Percentiles rank a stretch among this genome's conserved stretches.
phyloP scores from a whole-genome alignment of 2,888 invertebrate species.

The Falcaria lacertinaria region DNA sequence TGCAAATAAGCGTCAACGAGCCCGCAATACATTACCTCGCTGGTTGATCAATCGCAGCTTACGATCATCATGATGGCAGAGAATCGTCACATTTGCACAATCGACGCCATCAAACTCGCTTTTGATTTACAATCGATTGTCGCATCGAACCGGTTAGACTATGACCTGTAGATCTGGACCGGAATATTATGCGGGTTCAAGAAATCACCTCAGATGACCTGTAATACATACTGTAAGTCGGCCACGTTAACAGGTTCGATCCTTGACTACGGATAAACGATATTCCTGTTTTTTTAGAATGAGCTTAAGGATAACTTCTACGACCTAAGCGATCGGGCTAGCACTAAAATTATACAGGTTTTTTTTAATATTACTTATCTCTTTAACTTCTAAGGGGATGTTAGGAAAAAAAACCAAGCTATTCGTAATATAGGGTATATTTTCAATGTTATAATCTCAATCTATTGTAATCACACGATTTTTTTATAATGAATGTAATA shows the following conservation, averaged over 20 bases:
- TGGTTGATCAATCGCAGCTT: conserved; percentile 7
- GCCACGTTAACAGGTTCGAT: conserved; percentile 57
- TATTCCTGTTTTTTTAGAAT: conserved; percentile 30
- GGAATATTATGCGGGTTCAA: conserved; percentile 63
- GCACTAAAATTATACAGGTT: too few species aligned
- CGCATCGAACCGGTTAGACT: conserved; percentile 38
- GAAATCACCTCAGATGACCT: conserved; percentile 58
- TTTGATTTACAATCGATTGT: conserved; percentile 69
- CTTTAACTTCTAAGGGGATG: too few species aligned
- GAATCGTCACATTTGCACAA: conserved; percentile 26
- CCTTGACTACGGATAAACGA: conserved; percentile 41
- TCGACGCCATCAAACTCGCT: conserved; percentile 26
- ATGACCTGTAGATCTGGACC: conserved; percentile 48
- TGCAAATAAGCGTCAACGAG: neutral
- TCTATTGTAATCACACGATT: too few species aligned
- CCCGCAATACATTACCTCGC: neutral
- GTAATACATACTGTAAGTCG: conserved; percentile 58
- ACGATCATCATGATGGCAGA: conserved; percentile 10
- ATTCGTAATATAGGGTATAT: too few species aligned
- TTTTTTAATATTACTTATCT: too few species aligned
- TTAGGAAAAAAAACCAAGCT: too few species aligned
- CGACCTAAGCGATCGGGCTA: too few species aligned
- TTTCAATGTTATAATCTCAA: too few species aligned
- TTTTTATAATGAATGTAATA: too few species aligned
- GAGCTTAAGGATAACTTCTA: too few species aligned